Evolutionary conservation across 2,888 invertebrate genomes (phyloP).

Genomic region (Megalurothrips usitatus): DNA sequence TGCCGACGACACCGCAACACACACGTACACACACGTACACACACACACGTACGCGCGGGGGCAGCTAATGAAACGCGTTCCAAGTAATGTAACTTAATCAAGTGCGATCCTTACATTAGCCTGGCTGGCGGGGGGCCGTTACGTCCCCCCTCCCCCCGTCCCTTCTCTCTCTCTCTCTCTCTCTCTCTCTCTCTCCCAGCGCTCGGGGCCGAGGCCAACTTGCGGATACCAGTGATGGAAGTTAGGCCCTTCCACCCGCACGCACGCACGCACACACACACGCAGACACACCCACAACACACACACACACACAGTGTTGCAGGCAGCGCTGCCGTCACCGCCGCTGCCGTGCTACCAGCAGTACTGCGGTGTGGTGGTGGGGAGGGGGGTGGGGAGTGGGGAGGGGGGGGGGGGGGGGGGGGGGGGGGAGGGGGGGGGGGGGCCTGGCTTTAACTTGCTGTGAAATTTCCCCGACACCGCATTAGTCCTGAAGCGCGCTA

Average conservation of each 20-base stretch:
- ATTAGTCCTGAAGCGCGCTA: neutral
- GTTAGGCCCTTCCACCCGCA: constrained; percentile 1
- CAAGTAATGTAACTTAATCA: constrained; percentile 25
- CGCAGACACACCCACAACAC: neutral
- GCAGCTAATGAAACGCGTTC: constrained; percentile 16
- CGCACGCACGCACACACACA: neutral
- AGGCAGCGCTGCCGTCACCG: neutral
- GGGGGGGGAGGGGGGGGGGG: too few relatives aligned
- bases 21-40: neutral
- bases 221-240: constrained; percentile 16
- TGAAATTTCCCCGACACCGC: constrained; percentile 1
- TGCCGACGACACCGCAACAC: neutral
- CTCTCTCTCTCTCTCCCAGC: neutral
- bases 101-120: constrained; percentile 22
- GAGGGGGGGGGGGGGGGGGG: too few relatives aligned
- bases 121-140: neutral
- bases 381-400: too few relatives aligned
- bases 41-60: neutral
- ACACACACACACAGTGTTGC: neutral
- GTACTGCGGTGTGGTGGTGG: too few relatives aligned
- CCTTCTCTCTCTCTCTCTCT: neutral
- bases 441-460: neutral
- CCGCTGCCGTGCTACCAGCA: neutral
- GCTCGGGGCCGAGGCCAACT: neutral
- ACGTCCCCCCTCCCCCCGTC: neutral